Conservation (phyloP, 2,888 invertebrate species). For the Cremastinae sp. region DNA sequence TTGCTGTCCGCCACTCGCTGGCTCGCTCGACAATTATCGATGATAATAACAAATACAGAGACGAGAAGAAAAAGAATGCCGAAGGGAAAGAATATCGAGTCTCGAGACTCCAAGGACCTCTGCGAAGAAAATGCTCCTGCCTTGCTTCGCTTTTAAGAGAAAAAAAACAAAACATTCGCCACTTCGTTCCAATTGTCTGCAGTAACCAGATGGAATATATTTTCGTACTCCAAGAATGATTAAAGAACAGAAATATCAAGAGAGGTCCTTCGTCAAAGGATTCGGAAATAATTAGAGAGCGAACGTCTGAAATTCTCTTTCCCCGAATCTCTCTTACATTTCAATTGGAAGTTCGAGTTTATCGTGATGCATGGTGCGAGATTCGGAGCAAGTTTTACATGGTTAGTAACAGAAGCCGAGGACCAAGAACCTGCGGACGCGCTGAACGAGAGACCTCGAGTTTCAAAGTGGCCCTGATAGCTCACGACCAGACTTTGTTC, state of each 20-base stretch:
- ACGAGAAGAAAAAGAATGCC: slow-evolving; percentile 8
- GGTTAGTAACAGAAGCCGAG: not conserved
- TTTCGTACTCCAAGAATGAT: not conserved
- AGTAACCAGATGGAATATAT: not conserved
- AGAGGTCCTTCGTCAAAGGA: slow-evolving; percentile 23
- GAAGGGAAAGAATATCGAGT: not conserved
- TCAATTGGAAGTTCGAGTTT: slow-evolving; percentile 41
- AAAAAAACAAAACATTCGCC: not conserved
- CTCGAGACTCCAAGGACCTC: not conserved
- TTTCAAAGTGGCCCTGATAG: slow-evolving; percentile 50
- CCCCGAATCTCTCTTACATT: slow-evolving; percentile 10
- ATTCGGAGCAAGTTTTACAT: not conserved
- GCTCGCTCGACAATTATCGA: slow-evolving; percentile 34
- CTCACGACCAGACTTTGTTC: slow-evolving; percentile 36
- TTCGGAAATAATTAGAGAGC: slow-evolving; percentile 44
- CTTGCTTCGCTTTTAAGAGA: not conserved
- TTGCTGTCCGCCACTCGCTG: slow-evolving; percentile 40
- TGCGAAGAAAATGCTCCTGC: not conserved
- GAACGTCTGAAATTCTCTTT: slow-evolving; percentile 21
- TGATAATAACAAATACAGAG: slow-evolving; percentile 7
- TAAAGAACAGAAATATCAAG: slow-evolving; percentile 19
- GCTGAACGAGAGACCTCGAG: slow-evolving; percentile 41
- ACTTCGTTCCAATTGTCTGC: slow-evolving; percentile 10
- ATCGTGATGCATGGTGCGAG: slow-evolving; percentile 11
- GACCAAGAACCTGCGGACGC: slow-evolving; percentile 24